A percentile compares a stretch with the other conserved stretches of the same genome.
These are phyloP conservation scores for Electrophaes corylata DNA, from an alignment of 2,888 invertebrate species.

Conservation along the genomic window DNA sequence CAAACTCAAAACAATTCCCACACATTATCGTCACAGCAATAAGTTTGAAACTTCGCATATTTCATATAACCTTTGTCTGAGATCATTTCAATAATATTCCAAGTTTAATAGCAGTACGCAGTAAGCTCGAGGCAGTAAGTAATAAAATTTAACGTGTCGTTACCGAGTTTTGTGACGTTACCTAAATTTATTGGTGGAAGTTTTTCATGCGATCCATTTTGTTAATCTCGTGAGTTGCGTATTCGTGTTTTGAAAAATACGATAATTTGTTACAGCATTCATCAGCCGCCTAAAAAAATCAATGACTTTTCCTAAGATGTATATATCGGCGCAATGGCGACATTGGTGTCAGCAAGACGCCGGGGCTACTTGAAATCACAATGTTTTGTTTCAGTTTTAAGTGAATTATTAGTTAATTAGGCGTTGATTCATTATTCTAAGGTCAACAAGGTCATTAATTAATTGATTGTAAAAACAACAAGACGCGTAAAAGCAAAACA, in stretches of 20 bases:
- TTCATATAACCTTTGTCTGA: conserved; percentile 65
- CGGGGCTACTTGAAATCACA: no score
- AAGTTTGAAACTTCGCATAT: conserved; percentile 53
- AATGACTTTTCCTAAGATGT: background rate
- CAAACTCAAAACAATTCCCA: conserved; percentile 34
- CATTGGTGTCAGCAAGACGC: no score
- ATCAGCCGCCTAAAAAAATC: background rate
- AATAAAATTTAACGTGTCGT: conserved; percentile 79
- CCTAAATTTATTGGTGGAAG: conserved; percentile 69
- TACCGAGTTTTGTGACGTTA: conserved; percentile 69
- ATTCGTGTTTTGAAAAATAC: conserved; percentile 55
- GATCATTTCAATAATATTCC: conserved; percentile 78
- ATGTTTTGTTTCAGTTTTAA: no score
- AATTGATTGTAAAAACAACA: no score
- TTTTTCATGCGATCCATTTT: conserved; percentile 72
- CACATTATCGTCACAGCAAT: conserved; percentile 52
- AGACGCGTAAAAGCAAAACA: no score
- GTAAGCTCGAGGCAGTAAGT: conserved; percentile 57
- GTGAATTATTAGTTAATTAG: no score
- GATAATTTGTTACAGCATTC: background rate
- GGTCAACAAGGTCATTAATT: no score
- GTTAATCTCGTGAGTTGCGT: conserved; percentile 63
- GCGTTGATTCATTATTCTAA: no score
- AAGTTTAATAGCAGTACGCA: conserved; percentile 70
- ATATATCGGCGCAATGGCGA: no score